These are phyloP conservation scores for Drosophila pegasa DNA, from an alignment of 2,888 invertebrate genomes.

Conservation along the genomic window DNA sequence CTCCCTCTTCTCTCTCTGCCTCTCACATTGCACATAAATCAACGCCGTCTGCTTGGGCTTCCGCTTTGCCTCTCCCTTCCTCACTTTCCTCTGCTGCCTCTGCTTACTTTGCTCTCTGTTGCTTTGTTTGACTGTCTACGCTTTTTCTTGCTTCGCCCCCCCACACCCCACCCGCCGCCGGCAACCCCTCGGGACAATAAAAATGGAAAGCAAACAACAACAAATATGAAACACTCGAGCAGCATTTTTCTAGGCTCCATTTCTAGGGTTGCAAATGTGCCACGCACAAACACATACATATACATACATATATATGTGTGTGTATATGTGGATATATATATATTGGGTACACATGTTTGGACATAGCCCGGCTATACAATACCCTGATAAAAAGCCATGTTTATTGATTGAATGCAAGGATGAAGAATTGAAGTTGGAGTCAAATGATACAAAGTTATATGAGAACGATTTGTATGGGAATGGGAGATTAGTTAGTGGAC, in stretches of 20 bases:
- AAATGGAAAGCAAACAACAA: constrained; percentile 19
- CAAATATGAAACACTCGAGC: constrained; percentile 28
- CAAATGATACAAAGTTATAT: too few relatives aligned
- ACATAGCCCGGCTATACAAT: constrained; percentile 10
- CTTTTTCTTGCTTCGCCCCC: constrained; percentile 21
- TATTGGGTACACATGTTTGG: background rate
- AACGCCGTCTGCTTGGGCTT: constrained; percentile 61
- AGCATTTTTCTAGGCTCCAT: constrained; percentile 47
- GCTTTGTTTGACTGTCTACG: constrained; percentile 30
- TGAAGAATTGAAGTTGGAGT: too few relatives aligned
- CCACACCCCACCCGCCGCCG: background rate
- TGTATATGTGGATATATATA: background rate
- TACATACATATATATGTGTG: background rate
- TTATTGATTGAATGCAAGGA: background rate
- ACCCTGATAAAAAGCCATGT: background rate
- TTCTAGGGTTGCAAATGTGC: constrained; percentile 48
- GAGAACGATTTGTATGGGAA: too few relatives aligned
- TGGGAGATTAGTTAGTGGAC: too few relatives aligned
- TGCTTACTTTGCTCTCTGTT: constrained; percentile 16
- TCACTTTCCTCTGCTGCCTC: constrained; percentile 4
- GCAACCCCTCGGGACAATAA: constrained; percentile 28
- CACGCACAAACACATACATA: background rate
- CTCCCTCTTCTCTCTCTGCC: background rate
- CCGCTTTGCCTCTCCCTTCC: constrained; percentile 25
- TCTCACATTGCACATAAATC: constrained; percentile 56